Evolutionary conservation across 2,797 vertebrate genomes (phyloP), one percentile per base, ranked within the genome.

Genomic region (Mionectes olivaceus): DNA sequence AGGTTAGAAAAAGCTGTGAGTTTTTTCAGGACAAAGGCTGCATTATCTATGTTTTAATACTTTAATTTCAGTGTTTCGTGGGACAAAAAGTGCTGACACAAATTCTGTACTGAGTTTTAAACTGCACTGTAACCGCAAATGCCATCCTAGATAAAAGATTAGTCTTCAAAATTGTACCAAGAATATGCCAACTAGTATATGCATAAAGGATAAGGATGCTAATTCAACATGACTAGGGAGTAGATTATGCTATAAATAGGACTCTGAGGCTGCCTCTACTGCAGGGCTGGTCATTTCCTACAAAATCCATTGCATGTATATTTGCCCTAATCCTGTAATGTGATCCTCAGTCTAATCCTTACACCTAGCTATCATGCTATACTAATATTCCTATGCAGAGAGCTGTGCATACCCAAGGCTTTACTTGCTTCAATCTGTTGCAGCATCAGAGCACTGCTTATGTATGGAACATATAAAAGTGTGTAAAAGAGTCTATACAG

Each of bases 211-310:
- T 92, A 80, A 85, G 63, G 83, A 88, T 78, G 93, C 88, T 96
- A 94, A 96, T 84, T 74, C 88, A 88, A 95, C 87, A 63, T 79
- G 89, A 92, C 94, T 94, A 50, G 76, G 33, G 60, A 94, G 52
- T 65, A 90, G 94, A 95, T 93, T 97, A 94, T 91, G 43, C 91
- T 96, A 95, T 94, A 95, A 96, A 94, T 94, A 96, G 94, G 37
- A 65, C 63, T 77, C 71, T 61, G 24, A 95, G 76, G 75, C 76
- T 73, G 89, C 82, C 81, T 44, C 61, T 73, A 82, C 47, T 91
- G 84, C 71, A 93, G 81, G 80, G 70, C 80, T 95, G 64, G 87
- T 83, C 47, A 37, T 61, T 95, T 83, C 63, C 65, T 89, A 68
- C 52, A 59, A 91, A 93, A 92, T 90, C 87, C 76, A 19, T 44